phyloP scores from a whole-genome alignment of 2,888 invertebrate species.

The Cosmia pyralina region DNA sequence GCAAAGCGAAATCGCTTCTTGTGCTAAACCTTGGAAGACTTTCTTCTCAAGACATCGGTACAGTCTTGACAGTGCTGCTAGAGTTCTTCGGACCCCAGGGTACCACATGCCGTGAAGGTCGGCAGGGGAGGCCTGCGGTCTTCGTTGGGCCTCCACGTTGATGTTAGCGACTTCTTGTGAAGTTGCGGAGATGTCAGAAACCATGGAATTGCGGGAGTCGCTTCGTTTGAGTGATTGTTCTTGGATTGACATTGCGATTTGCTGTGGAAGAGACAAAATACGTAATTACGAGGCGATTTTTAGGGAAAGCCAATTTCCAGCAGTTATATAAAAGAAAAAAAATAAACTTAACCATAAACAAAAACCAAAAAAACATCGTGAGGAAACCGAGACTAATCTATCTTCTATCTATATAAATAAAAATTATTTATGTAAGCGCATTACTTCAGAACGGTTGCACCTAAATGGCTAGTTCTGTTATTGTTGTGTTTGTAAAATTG shows the following conservation, averaged over 20 bases:
- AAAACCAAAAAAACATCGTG: too few relatives aligned
- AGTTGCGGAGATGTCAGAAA: conserved; percentile 92
- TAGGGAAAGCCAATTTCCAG: too few relatives aligned
- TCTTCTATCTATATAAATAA: too few relatives aligned
- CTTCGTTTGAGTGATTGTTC: conserved; percentile 90
- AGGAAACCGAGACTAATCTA: too few relatives aligned
- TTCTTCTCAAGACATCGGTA: conserved; percentile 97
- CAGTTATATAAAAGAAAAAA: too few relatives aligned
- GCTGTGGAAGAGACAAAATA: conserved; percentile 79
- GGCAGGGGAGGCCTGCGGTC: conserved; percentile 94
- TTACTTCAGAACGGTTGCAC: too few relatives aligned
- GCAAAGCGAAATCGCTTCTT: conserved; percentile 98
- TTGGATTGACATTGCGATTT: conserved; percentile 91
- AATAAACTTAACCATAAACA: too few relatives aligned
- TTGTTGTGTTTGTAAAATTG: too few relatives aligned
- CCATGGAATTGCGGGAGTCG: conserved; percentile 92
- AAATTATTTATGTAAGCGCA: too few relatives aligned
- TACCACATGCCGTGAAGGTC: conserved; percentile 99
- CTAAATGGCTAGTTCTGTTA: too few relatives aligned
- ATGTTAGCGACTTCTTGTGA: conserved; percentile 93
- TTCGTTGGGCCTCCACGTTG: conserved; percentile 82
- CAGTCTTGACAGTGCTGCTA: conserved; percentile 97
- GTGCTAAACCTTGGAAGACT: conserved; percentile 99
- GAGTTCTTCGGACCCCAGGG: conserved; percentile 98
- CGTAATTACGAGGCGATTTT: too few relatives aligned